Evolutionary conservation across 1,140 invertebrate genomes (phyloP).

Genomic region (Tribolium castaneum): DNA sequence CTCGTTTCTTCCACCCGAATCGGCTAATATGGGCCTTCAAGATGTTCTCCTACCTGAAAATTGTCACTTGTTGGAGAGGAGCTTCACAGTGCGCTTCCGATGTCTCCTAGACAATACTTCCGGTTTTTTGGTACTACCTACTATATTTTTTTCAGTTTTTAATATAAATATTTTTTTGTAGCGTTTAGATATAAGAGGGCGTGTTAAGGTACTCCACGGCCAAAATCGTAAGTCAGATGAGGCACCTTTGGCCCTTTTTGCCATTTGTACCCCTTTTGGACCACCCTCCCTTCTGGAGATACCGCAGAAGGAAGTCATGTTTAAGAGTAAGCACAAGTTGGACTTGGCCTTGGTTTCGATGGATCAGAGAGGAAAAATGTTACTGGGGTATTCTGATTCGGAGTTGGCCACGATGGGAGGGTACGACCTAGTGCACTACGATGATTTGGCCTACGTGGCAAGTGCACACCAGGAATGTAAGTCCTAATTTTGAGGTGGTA

Average conservation of each 20-base stretch:
- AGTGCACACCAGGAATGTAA: slow-evolving; percentile 99
- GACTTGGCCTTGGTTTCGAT: slow-evolving; percentile 96
- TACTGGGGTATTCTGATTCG: slow-evolving; percentile 92
- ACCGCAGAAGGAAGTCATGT: slow-evolving; percentile 95
- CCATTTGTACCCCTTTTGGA: slow-evolving; percentile 97
- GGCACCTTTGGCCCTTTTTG: slow-evolving; percentile 93
- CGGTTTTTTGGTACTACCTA: slow-evolving; percentile 90
- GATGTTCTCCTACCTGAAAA: slow-evolving; percentile 88
- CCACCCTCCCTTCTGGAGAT: slow-evolving; percentile 91
- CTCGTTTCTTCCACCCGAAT: slow-evolving; percentile 88
- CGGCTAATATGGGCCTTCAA: slow-evolving; percentile 81
- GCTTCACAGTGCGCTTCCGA: slow-evolving; percentile 97
- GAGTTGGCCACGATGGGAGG: slow-evolving; percentile 93
- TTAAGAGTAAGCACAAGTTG: slow-evolving; percentile 99
- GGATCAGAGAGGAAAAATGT: slow-evolving; percentile 96
- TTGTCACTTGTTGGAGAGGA: slow-evolving; percentile 87
- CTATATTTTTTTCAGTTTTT: neutral
- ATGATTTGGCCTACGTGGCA: slow-evolving; percentile 97
- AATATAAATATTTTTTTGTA: slow-evolving; percentile 66
- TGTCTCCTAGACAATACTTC: slow-evolving; percentile 99
- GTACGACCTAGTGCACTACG: slow-evolving; percentile 97
- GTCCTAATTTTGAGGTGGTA: slow-evolving; percentile 63
- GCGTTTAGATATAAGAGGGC: slow-evolving; percentile 96
- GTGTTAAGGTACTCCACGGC: slow-evolving; percentile 95
- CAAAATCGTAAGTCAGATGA: slow-evolving; percentile 96